A percentile compares a stretch with the other conserved stretches of the same genome.
phyloP scores from a whole-genome alignment of 2,797 vertebrate genomes.

The Orientallactaga sibirica region DNA sequence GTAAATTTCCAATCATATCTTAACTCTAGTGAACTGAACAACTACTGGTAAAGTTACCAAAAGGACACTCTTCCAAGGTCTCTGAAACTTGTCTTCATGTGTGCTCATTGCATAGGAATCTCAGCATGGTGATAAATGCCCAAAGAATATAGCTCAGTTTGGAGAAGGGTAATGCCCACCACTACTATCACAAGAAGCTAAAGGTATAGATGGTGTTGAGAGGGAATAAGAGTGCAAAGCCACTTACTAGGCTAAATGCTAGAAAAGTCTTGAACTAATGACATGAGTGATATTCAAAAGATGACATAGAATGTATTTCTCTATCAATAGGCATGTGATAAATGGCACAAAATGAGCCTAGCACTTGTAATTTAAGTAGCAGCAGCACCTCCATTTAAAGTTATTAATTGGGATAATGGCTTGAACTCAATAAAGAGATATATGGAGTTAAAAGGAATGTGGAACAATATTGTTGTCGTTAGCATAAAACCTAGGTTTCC shows the following conservation, averaged over 20 bases:
- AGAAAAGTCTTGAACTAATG: not conserved
- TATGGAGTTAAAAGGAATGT: conserved; percentile 72
- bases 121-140: not conserved
- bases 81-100: not conserved
- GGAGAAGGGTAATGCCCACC: not conserved
- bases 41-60: not conserved
- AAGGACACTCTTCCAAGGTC: not conserved
- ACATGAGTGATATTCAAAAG: conserved; percentile 28
- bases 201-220: not conserved
- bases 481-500: conserved; percentile 80
- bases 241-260: not conserved
- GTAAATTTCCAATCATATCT: conserved; percentile 20
- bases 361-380: not conserved
- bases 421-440: conserved; percentile 70
- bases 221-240: not conserved
- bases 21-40: conserved; percentile 31
- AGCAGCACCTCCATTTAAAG: conserved; percentile 56
- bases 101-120: not conserved
- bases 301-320: conserved; percentile 40
- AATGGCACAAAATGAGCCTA: conserved; percentile 64
- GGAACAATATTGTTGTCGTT: conserved; percentile 74
- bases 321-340: conserved; percentile 47
- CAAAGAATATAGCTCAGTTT: not conserved
- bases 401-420: conserved; percentile 68
- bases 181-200: not conserved